Evolutionary conservation across 2,888 invertebrate species (phyloP).

Genomic region (Bugulina stolonifera): DNA sequence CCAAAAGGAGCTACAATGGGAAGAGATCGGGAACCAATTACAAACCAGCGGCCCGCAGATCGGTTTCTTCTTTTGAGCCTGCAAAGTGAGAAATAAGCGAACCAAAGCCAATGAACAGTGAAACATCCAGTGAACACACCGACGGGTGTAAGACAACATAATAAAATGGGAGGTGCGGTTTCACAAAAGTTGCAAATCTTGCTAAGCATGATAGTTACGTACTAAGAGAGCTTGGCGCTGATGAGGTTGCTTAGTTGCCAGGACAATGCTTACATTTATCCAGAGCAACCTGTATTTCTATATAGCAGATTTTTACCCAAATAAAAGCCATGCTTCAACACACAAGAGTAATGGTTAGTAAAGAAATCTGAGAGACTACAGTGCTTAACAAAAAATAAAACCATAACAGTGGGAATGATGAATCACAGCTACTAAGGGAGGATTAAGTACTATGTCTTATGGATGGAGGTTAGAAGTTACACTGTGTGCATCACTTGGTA

Average conservation of each 20-base stretch:
- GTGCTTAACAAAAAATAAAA: not conserved
- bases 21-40: not conserved
- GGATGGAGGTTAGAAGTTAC: not conserved
- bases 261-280: not conserved
- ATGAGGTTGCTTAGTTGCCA: not conserved
- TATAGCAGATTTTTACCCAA: not conserved
- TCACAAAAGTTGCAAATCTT: not conserved
- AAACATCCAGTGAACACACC: not conserved
- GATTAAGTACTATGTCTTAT: not conserved
- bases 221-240: not conserved
- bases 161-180: not conserved
- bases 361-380: not conserved
- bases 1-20: no score
- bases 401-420: not conserved
- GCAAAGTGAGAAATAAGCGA: not conserved
- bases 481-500: not conserved
- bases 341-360: slow-evolving; percentile 15
- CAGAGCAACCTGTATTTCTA: not conserved
- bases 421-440: not conserved
- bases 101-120: not conserved
- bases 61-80: not conserved
- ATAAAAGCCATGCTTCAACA: slow-evolving; percentile 23
- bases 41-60: not conserved
- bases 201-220: not conserved
- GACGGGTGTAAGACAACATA: not conserved